These are phyloP conservation scores for Amitus sp. DNA, from an alignment of 2,888 invertebrate genomes.

Conservation along the genomic window DNA sequence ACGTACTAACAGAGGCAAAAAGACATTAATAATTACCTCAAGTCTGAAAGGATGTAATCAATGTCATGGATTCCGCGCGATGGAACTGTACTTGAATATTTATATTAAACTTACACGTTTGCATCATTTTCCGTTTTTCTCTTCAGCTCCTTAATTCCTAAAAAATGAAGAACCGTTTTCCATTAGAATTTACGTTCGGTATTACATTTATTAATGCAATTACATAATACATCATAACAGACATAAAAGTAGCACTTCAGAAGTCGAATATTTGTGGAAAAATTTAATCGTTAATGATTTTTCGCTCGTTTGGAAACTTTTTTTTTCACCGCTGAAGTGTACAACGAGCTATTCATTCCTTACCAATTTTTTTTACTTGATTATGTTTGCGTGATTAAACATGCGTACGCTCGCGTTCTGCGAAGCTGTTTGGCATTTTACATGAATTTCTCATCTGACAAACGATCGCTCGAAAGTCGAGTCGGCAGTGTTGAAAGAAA, in stretches of 20 bases:
- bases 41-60: conserved; percentile 3
- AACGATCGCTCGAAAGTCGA: too few relatives aligned
- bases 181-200: too few relatives aligned
- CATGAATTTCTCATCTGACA: not conserved
- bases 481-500: too few relatives aligned
- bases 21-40: conserved; percentile 6
- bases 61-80: not conserved
- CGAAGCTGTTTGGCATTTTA: conserved; percentile 1
- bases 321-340: conserved; percentile 7
- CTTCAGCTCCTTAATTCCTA: too few relatives aligned
- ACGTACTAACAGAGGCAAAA: conserved; percentile 1
- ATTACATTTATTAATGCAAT: conserved; percentile 10
- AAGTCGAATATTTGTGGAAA: too few relatives aligned
- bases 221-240: conserved; percentile 8
- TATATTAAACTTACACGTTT: not conserved
- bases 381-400: not conserved
- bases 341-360: conserved; percentile 1
- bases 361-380: not conserved
- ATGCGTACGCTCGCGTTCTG: too few relatives aligned
- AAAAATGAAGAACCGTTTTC: too few relatives aligned
- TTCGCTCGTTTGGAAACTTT: too few relatives aligned
- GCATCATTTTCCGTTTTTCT: too few relatives aligned
- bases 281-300: too few relatives aligned
- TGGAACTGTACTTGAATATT: conserved; percentile 3
- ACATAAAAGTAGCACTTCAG: conserved; percentile 11